phyloP scores from a whole-genome alignment of 2,113 vertebrate species.

The Strigops habroptila region DNA sequence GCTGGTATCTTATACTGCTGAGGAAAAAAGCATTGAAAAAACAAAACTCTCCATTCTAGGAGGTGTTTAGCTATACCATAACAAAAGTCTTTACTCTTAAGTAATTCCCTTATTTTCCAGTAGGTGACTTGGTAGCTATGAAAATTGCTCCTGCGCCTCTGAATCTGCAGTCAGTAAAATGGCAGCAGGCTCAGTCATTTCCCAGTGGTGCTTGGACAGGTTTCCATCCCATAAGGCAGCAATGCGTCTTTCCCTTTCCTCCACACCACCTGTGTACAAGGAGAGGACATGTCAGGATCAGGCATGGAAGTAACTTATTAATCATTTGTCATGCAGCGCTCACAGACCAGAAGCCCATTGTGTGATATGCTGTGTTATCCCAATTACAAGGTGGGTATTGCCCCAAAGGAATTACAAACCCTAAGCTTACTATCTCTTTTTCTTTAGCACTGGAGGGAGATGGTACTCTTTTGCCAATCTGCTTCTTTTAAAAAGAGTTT shows the following conservation, averaged over 20 bases:
- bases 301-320: neutral
- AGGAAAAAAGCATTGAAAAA: neutral
- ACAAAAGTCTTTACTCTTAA: neutral
- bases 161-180: neutral
- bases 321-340: neutral
- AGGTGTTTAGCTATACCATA: neutral
- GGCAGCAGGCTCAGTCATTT: neutral
- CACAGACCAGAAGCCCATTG: neutral
- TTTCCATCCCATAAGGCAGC: neutral
- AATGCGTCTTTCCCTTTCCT: accelerated
- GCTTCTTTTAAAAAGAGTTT: neutral
- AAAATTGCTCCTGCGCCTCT: neutral
- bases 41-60: neutral
- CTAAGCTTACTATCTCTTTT: neutral
- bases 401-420: neutral
- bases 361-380: neutral
- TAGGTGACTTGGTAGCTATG: neutral
- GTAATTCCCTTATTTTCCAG: neutral
- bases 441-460: neutral
- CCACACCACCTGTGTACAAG: neutral
- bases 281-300: neutral
- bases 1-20: neutral
- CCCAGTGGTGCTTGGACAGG: neutral
- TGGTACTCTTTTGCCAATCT: neutral
- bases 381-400: neutral